Conservation (phyloP, 1,140 invertebrate genomes). For the Tetranychus urticae region DNA sequence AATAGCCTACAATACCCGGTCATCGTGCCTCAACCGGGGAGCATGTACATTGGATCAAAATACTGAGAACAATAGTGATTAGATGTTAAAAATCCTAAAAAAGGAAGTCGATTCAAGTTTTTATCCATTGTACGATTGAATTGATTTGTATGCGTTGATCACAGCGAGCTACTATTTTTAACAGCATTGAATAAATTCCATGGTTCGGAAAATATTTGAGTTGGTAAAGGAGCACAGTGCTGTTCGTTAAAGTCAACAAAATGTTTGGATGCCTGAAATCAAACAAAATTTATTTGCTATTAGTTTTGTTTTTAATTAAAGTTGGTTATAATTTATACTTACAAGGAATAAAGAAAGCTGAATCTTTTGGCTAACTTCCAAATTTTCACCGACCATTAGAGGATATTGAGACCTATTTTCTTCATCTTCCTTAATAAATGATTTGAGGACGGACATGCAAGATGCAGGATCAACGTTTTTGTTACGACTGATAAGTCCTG, state of each 20-base stretch:
- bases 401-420: constrained; percentile 24
- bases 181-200: constrained; percentile 17
- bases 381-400: constrained; percentile 31
- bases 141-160: too few species aligned
- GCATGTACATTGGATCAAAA: too few species aligned
- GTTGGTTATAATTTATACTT: constrained; percentile 10
- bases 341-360: constrained; percentile 19
- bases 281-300: constrained; percentile 10
- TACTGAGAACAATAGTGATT: too few species aligned
- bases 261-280: constrained; percentile 41
- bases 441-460: constrained; percentile 17
- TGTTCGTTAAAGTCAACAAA: constrained; percentile 60
- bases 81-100: too few species aligned
- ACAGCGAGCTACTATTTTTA: neutral
- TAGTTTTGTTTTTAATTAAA: constrained; percentile 9
- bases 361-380: constrained; percentile 12
- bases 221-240: constrained; percentile 56
- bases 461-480: too few species aligned
- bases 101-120: too few species aligned
- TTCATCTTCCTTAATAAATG: constrained; percentile 28
- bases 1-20: too few species aligned
- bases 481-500: constrained; percentile 15
- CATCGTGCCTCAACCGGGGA: too few species aligned
- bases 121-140: too few species aligned
- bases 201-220: constrained; percentile 39